Percentiles rank a stretch among this genome's conserved stretches.
phyloP scores from a whole-genome alignment of 2,113 vertebrate genomes.

The Micromys minutus region DNA sequence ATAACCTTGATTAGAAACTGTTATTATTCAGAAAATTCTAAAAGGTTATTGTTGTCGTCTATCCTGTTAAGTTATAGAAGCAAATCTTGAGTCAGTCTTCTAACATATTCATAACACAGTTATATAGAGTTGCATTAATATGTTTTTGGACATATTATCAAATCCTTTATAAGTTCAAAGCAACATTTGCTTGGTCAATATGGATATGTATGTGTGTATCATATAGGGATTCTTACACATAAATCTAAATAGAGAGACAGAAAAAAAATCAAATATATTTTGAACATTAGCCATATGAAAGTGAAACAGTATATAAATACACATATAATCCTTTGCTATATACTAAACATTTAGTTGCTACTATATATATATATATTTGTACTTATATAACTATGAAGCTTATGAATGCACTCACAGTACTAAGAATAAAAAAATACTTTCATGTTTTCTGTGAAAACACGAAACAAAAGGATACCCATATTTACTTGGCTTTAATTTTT shows the following conservation, averaged over 20 bases:
- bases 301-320: not conserved
- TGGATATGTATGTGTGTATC: not conserved
- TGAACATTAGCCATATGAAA: not conserved
- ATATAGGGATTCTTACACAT: not conserved
- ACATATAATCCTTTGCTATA: too few species aligned
- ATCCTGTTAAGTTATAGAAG: conserved; percentile 4
- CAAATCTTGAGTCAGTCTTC: not conserved
- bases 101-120: conserved; percentile 45
- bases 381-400: too few species aligned
- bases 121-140: not conserved
- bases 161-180: conserved; percentile 12
- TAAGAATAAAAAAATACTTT: too few species aligned
- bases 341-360: too few species aligned
- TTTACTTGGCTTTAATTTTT: too few species aligned
- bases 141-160: not conserved
- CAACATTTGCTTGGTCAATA: not conserved
- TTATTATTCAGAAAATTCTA: conserved; percentile 58
- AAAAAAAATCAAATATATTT: not conserved
- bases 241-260: not conserved
- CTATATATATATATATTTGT: too few species aligned
- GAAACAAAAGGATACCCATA: too few species aligned
- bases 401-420: too few species aligned
- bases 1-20: conserved; percentile 61
- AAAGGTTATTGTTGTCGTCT: conserved; percentile 45
- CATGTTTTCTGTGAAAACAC: too few species aligned